Evolutionary conservation across 2,888 invertebrate genomes (phyloP).

Genomic region (Eristalinus aeneus): DNA sequence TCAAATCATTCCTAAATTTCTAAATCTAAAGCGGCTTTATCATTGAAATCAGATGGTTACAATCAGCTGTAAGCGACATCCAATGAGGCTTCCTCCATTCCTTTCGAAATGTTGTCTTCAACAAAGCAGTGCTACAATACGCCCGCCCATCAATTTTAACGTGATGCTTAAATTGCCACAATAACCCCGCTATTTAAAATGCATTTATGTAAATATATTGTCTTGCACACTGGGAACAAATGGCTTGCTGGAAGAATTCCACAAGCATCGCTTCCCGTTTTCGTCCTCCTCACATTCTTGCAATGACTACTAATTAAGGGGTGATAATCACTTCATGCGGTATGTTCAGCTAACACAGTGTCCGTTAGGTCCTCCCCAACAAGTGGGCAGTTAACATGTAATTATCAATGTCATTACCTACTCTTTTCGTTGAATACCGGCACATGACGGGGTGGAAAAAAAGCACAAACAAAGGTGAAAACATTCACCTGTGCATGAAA

Average conservation of each 20-base stretch:
- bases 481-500: conserved; percentile 64
- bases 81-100: too few species aligned
- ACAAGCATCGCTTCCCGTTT: conserved; percentile 25
- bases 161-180: too few species aligned
- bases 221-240: not conserved
- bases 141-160: not conserved
- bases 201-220: too few species aligned
- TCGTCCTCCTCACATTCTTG: conserved; percentile 47
- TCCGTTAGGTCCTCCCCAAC: conserved; percentile 37
- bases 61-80: too few species aligned
- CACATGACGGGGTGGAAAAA: conserved; percentile 1
- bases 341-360: conserved; percentile 38
- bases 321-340: conserved; percentile 59
- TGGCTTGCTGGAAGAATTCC: not conserved
- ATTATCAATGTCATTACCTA: conserved; percentile 66
- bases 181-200: too few species aligned
- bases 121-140: not conserved
- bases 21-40: too few species aligned
- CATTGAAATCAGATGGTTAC: too few species aligned
- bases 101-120: too few species aligned
- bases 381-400: conserved; percentile 69
- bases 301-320: conserved; percentile 65
- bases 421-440: conserved; percentile 43
- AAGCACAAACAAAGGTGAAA: conserved; percentile 34
- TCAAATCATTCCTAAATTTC: too few species aligned